These are phyloP conservation scores for Clarias laeviceps DNA, from an alignment of 2,797 vertebrate genomes.

Conservation along the genomic window DNA sequence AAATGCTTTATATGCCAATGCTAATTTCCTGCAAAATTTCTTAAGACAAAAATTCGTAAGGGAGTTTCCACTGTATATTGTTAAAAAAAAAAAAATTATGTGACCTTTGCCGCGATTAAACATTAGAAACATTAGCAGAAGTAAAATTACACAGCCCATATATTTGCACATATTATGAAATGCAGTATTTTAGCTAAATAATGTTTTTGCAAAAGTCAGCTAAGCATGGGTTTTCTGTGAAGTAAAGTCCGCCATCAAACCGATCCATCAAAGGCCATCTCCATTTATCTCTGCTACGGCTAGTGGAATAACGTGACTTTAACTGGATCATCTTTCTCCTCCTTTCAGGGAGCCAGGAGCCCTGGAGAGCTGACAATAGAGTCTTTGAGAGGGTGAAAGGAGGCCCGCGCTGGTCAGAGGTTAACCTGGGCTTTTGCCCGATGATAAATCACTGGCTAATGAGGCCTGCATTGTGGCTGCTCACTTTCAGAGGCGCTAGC, in stretches of 20 bases:
- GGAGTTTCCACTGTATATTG: too few species aligned
- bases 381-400: slow-evolving; percentile 77
- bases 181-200: not conserved
- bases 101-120: not conserved
- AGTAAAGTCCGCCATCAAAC: slow-evolving; percentile 14
- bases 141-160: not conserved
- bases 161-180: too few species aligned
- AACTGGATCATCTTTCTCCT: slow-evolving; percentile 64
- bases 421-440: slow-evolving; percentile 88
- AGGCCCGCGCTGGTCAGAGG: slow-evolving; percentile 85
- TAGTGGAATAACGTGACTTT: slow-evolving; percentile 59
- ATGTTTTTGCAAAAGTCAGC: not conserved
- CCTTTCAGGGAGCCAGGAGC: slow-evolving; percentile 54
- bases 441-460: slow-evolving; percentile 94
- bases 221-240: slow-evolving; percentile 11
- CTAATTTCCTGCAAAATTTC: too few species aligned
- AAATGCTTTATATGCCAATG: too few species aligned
- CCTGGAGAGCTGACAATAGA: slow-evolving; percentile 76
- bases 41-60: too few species aligned
- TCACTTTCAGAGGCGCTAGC: slow-evolving; percentile 85
- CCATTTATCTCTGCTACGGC: slow-evolving; percentile 36
- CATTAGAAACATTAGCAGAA: not conserved
- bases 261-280: slow-evolving; percentile 28
- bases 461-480: slow-evolving; percentile 83
- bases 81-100: too few species aligned